Evolutionary conservation across 2,113 vertebrate species (phyloP).

Genomic region (Strix aluco): DNA sequence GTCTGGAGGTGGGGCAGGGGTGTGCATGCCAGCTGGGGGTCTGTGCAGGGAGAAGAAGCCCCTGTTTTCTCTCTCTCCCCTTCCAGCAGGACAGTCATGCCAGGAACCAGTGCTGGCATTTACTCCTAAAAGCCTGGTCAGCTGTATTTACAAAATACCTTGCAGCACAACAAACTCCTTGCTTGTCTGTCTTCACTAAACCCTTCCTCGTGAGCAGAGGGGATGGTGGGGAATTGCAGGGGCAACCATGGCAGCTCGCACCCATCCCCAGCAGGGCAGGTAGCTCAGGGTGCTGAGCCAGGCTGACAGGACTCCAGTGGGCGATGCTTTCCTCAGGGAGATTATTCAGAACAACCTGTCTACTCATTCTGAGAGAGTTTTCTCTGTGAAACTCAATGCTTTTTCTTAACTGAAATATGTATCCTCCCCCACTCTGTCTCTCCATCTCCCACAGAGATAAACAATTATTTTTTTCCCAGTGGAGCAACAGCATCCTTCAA

Average conservation of each 20-base stretch:
- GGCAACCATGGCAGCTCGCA: neutral
- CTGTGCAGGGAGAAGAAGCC: neutral
- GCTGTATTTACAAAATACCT: neutral
- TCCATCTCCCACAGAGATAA: neutral
- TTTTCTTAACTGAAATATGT: neutral
- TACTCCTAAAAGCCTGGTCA: neutral
- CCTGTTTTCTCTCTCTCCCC: neutral
- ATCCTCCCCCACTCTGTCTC: fast-evolving
- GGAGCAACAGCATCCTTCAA: neutral
- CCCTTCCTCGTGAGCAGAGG: neutral
- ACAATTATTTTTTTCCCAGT: neutral
- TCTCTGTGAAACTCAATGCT: neutral
- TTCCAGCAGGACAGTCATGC: neutral
- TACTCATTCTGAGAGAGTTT: neutral
- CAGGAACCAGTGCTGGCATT: neutral
- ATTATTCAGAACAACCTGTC: neutral
- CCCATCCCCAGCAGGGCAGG: fast-evolving
- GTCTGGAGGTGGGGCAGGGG: neutral
- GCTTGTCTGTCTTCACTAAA: neutral
- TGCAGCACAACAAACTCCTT: neutral
- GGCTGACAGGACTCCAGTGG: neutral
- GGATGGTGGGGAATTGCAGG: fast-evolving
- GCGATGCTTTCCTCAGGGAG: fast-evolving
- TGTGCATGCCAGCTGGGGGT: neutral
- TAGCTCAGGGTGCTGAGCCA: fast-evolving